These are phyloP conservation scores for Acanthoscelides obtectus DNA, from an alignment of 2,888 invertebrate species.

Conservation along the genomic window DNA sequence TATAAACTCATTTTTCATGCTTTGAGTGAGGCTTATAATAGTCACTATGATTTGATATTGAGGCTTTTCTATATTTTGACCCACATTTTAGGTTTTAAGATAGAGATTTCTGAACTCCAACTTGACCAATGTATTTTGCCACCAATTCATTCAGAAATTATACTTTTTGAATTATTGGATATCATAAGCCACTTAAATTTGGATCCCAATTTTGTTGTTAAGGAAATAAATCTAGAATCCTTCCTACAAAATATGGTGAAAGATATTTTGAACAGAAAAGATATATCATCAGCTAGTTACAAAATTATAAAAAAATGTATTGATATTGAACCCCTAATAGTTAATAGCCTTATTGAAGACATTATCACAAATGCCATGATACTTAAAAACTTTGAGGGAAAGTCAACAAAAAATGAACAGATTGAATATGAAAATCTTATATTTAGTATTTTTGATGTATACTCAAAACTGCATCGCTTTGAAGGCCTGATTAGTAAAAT, in stretches of 20 bases:
- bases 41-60: slow-evolving; percentile 28
- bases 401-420: no score
- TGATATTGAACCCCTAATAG: slow-evolving; percentile 38
- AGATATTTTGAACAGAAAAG: slow-evolving; percentile 28
- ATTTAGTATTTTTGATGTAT: slow-evolving; percentile 37
- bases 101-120: slow-evolving; percentile 22
- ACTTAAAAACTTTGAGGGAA: no score
- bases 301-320: slow-evolving; percentile 34
- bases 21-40: slow-evolving; percentile 26
- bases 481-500: slow-evolving; percentile 41
- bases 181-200: slow-evolving; percentile 25
- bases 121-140: slow-evolving; percentile 5
- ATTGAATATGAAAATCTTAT: slow-evolving; percentile 26
- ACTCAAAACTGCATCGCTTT: slow-evolving; percentile 39
- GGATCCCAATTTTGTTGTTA: slow-evolving; percentile 26
- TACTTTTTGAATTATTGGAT: slow-evolving; percentile 27
- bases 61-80: slow-evolving; percentile 32
- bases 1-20: slow-evolving; percentile 36
- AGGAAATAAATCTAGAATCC: slow-evolving; percentile 30
- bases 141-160: slow-evolving; percentile 26
- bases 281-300: slow-evolving; percentile 29
- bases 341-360: slow-evolving; percentile 33
- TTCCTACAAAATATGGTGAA: slow-evolving; percentile 34
- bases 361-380: slow-evolving; percentile 35
- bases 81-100: slow-evolving; percentile 34